Conservation (phyloP, 2,888 invertebrate species). For the Himalopsyche anomala region DNA sequence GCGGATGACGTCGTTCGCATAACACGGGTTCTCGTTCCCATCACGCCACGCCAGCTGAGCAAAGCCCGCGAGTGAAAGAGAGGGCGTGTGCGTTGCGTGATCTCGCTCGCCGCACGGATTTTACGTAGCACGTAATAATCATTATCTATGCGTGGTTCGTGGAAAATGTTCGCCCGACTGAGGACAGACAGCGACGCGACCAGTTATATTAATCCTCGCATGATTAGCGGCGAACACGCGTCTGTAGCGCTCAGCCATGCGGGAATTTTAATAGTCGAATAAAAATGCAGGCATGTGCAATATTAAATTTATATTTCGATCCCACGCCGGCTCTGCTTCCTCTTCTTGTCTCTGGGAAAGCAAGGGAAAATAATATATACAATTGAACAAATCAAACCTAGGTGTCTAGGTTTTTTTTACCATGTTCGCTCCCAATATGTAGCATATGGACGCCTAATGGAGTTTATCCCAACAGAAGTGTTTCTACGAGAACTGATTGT, state of each 20-base stretch:
- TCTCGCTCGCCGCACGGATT: not conserved
- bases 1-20: not conserved
- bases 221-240: not conserved
- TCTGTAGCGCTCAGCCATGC: not conserved
- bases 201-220: not conserved
- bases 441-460: no score
- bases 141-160: constrained; percentile 4
- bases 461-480: no score
- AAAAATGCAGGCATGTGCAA: no score
- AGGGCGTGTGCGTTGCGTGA: constrained; percentile 18
- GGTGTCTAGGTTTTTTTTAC: no score
- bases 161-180: not conserved
- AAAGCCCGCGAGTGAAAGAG: not conserved
- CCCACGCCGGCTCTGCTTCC: no score
- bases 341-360: no score
- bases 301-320: no score
- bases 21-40: not conserved
- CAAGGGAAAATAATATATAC: no score
- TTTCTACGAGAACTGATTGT: no score
- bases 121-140: not conserved
- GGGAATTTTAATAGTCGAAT: no score
- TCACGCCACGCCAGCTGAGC: not conserved
- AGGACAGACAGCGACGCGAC: not conserved
- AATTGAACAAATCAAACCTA: no score
- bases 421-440: no score